phyloP scores from a whole-genome alignment of 1,140 invertebrate genomes.

The Bombus turneri region DNA sequence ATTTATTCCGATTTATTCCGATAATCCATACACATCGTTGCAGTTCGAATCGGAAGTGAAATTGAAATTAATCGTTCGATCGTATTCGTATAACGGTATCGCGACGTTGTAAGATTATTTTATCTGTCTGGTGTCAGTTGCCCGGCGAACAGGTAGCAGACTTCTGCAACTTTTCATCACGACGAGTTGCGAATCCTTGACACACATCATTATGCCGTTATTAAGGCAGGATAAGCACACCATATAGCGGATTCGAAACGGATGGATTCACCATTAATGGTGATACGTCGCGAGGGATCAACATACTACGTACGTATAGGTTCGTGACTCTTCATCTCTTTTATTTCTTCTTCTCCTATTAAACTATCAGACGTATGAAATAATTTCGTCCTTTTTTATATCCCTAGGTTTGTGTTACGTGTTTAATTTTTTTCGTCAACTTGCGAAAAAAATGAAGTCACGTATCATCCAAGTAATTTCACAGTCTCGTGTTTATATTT shows the following conservation, averaged over 20 bases:
- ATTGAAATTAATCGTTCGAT: neutral
- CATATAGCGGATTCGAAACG: constrained; percentile 26
- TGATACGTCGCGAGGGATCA: neutral
- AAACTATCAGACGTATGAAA: too few relatives aligned
- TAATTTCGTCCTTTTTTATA: neutral
- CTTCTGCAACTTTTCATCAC: constrained; percentile 18
- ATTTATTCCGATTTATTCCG: neutral
- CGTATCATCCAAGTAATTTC: too few relatives aligned
- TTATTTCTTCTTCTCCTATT: neutral
- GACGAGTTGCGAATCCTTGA: constrained; percentile 51
- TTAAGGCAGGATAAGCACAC: constrained; percentile 38
- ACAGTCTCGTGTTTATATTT: too few relatives aligned
- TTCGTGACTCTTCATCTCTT: neutral
- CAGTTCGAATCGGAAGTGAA: neutral
- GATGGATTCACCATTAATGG: constrained; percentile 10
- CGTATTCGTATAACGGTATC: neutral
- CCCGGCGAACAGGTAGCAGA: neutral
- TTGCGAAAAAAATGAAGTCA: neutral
- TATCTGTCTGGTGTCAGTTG: neutral
- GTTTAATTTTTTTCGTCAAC: neutral
- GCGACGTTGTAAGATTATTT: neutral
- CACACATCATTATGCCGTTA: constrained; percentile 59
- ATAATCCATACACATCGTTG: neutral
- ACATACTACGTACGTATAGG: neutral
- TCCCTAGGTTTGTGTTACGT: too few relatives aligned